These are phyloP conservation scores for Tragelaphus buxtoni DNA, from an alignment of 2,113 vertebrate species.

Conservation along the genomic window DNA sequence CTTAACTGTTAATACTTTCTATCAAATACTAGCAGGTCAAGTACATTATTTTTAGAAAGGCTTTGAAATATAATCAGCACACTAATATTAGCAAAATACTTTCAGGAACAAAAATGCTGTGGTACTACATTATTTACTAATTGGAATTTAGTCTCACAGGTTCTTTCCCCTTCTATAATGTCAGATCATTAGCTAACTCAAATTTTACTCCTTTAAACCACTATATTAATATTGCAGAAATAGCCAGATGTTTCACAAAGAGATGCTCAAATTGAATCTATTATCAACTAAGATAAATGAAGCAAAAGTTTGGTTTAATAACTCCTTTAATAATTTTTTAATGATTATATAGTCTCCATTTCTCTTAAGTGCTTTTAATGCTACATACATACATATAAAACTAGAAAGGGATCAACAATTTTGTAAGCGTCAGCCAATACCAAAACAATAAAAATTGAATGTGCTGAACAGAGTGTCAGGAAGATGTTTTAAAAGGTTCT, in stretches of 20 bases:
- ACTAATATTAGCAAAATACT: constrained; percentile 9
- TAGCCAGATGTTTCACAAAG: not conserved
- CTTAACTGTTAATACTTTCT: constrained; percentile 74
- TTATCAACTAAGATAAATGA: not conserved
- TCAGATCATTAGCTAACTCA: constrained; percentile 13
- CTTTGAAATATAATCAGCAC: not conserved
- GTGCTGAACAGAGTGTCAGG: not conserved
- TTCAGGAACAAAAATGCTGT: constrained; percentile 40
- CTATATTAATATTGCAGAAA: not conserved
- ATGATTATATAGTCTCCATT: not conserved
- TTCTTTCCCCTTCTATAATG: not conserved
- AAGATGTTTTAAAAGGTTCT: constrained; percentile 22
- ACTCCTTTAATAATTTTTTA: constrained; percentile 29
- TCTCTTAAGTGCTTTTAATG: constrained; percentile 45
- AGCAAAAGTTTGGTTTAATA: not conserved
- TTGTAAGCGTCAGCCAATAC: not conserved
- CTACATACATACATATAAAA: constrained; percentile 7
- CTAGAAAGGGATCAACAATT: constrained; percentile 5
- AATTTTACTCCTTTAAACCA: not conserved
- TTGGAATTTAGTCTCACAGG: not conserved
- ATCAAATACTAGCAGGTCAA: constrained; percentile 25
- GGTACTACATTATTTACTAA: not conserved
- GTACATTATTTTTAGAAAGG: constrained; percentile 25
- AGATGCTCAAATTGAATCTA: not conserved
- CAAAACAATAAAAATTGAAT: constrained; percentile 35